These are phyloP conservation scores for Bemisia tabaci DNA, from an alignment of 1,140 invertebrate species.

Conservation along the genomic window DNA sequence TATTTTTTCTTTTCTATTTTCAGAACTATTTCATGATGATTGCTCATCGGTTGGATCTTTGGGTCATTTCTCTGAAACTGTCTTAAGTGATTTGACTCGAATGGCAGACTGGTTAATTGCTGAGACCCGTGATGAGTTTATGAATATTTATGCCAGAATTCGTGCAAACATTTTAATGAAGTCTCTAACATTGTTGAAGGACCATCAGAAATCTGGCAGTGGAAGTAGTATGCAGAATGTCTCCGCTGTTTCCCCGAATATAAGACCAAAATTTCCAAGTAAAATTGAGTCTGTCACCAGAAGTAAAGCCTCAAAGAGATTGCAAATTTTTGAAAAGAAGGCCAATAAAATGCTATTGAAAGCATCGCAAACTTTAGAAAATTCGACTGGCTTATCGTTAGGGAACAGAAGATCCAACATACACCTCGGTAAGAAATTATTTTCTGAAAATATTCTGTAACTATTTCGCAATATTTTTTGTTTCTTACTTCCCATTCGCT, in stretches of 20 bases:
- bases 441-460: neutral
- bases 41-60: slow-evolving; percentile 34
- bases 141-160: slow-evolving; percentile 63
- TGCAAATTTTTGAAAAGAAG: slow-evolving; percentile 56
- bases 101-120: slow-evolving; percentile 73
- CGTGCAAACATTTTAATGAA: slow-evolving; percentile 59
- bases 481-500: neutral
- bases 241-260: slow-evolving; percentile 22
- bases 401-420: slow-evolving; percentile 35
- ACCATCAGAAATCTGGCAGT: slow-evolving; percentile 64
- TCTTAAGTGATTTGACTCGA: slow-evolving; percentile 52
- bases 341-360: slow-evolving; percentile 74
- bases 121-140: slow-evolving; percentile 62
- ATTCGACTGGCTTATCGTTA: slow-evolving; percentile 51
- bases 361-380: slow-evolving; percentile 64
- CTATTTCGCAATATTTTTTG: neutral
- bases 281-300: slow-evolving; percentile 37
- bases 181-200: slow-evolving; percentile 60
- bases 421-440: slow-evolving; percentile 16
- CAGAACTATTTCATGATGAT: slow-evolving; percentile 32
- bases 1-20: slow-evolving; percentile 10
- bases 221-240: slow-evolving; percentile 14
- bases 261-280: slow-evolving; percentile 34
- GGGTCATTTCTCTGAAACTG: slow-evolving; percentile 44
- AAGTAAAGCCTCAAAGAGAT: slow-evolving; percentile 39